Base-by-base conservation (phyloP, 2,797 vertebrate species). In the Sebastes oblongus region DNA sequence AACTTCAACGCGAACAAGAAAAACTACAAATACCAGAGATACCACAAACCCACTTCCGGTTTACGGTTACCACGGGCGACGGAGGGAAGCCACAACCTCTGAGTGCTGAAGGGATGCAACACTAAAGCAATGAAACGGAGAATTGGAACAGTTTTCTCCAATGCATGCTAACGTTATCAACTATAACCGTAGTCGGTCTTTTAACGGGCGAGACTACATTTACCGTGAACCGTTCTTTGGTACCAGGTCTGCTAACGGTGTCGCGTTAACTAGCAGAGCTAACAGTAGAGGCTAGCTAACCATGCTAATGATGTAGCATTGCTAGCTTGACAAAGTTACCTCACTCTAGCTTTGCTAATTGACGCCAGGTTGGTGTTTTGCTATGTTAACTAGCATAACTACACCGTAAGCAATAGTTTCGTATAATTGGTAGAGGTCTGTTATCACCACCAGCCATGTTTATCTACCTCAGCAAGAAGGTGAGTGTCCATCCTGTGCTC, bases 381-480 rank as follows among this genome's bases (percentile, higher is more conserved):
- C 16, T 42, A 3, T n/a, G 27, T 27, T 22, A 8, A 67, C 8
- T 8, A 6, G 7, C 13, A 9, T n/a, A 46, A 66, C 42, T 34
- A 30, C 8, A 10, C 16, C 16, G 4, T 65, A 7, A 30, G 12
- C 24, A 6, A 18, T 64, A 0, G 6, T 20, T 34, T 66, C 4
- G 20, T 39, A 39, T 39, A 3, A n/a, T 29, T 7, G 8, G 42
- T 16, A 52, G 14, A 66, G 13, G 46, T 50, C 14, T 27, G 12
- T 73, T 69, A 46, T 56, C 69, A 42, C 2, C 61, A 29, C 3
- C 65, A 39, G 77, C 22, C 22, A 98, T 99, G 98, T 99, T 98
- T 86, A 96, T 98, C 89, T 99, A 98, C 81, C 96, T 99, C 73
- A 98, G 95, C 91, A 99, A 99, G 92, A 98, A 98, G 96, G 98